Base-by-base conservation (phyloP, 1,140 invertebrate species). In the Brachionus plicatilis region DNA sequence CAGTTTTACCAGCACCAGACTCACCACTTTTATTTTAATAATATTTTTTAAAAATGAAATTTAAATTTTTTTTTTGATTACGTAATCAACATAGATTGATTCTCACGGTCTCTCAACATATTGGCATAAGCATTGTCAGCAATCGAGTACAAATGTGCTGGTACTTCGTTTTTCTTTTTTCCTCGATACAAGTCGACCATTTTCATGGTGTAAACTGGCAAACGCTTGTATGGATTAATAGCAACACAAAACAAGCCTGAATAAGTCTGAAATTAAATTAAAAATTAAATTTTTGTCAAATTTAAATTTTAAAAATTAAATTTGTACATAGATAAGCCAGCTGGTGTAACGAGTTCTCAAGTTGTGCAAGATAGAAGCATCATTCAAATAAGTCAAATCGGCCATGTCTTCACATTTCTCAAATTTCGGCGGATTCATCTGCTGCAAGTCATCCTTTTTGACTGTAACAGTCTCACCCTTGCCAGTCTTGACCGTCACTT, bases 391-490 rank as follows among this genome's bases (percentile, higher is more conserved):
- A 90, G 97, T 99, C 94, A 99, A 94, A 92, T 98, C 98, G 87
- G 97, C 98, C 96, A 99, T 99, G 92, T 99, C 97, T 92, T 99
- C 96, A 91, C 92, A 93, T 93, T 98, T 99, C 92, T 98, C 96
- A 92, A 96, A 99, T 92, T 99, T 99, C 89, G 97, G 97, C 87
- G 97, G 97, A 91, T 99, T 99, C 91, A 99, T 97, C 92, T 99
- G 97, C 89, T 93, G 93, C 87, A 99, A 93, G 89, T 93, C 93
- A 89, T 99, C 97, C 92, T 98, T 98, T 92, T 99, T 99, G 91
- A 96, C 94, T 91, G 95, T 95, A 41, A 85, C 87, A 9, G 83
- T 86, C 88, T 85, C 53, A 12, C 43, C 50, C 56, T 72, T 83
- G 83, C 82, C 87, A 88, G 94, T 91, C 86, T 90, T 91, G 87